These are phyloP conservation scores for Heliopora coerulea DNA, from an alignment of 92 coral and sea anemone species.

Conservation along the genomic window DNA sequence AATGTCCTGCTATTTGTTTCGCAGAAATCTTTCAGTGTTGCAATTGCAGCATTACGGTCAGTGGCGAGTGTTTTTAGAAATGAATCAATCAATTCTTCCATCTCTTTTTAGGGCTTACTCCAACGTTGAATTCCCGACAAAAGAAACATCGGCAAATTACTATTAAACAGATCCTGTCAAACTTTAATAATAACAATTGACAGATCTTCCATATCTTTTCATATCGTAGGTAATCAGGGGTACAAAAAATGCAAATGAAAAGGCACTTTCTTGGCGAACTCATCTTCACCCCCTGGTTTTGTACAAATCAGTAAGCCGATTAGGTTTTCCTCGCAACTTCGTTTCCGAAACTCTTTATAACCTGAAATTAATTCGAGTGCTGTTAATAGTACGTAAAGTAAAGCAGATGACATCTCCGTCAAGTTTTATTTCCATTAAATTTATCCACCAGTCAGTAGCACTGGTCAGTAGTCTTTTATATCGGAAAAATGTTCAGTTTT, in stretches of 20 bases:
- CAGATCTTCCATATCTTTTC: background rate
- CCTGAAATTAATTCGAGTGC: too few species aligned
- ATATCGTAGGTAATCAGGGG: background rate
- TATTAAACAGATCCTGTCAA: background rate
- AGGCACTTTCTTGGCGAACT: background rate
- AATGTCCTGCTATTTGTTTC: constrained; percentile 66
- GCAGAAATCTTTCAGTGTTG: constrained; percentile 67
- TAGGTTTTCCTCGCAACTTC: too few species aligned
- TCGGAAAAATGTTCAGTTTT: too few species aligned
- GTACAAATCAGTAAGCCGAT: too few species aligned
- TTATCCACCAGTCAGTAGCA: too few species aligned
- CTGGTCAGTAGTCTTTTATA: too few species aligned
- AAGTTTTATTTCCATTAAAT: too few species aligned
- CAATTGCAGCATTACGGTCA: constrained; percentile 53
- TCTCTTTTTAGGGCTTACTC: background rate
- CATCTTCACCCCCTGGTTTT: too few species aligned
- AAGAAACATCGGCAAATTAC: background rate
- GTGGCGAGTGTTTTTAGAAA: constrained; percentile 9
- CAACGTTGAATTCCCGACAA: background rate
- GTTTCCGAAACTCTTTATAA: too few species aligned
- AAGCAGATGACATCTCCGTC: too few species aligned
- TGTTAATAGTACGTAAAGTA: too few species aligned
- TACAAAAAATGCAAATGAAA: background rate
- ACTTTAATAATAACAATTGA: background rate
- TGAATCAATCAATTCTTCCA: constrained; percentile 26